Base-by-base conservation (phyloP, 2,888 invertebrate genomes). In the Antheraea yamamai region DNA sequence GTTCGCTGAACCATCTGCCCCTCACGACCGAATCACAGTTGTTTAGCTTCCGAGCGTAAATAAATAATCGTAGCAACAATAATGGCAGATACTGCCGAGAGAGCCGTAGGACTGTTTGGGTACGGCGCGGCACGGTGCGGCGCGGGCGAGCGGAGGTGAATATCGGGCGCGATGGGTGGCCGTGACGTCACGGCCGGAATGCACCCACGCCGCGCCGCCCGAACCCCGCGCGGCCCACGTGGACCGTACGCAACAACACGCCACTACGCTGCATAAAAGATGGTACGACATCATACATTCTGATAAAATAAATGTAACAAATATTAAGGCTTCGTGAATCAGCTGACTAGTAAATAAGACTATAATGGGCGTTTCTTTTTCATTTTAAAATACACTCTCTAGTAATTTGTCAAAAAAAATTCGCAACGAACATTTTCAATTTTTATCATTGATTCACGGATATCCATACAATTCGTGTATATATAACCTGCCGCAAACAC, bases 151-250 rank as follows among this genome's bases (percentile, higher is more conserved):
- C 87, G 85, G 86, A 90, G 92, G 92, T 92, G 94, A 92, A 92
- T 91, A 92, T 90, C 91, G 91, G 84, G 88, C 93, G 90, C 90
- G 81, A 90, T 95, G 95, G 95, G 95, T 94, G 95, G 94, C 88
- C 95, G 91, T 95, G 95, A 95, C 95, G 95, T 95, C 95, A 95
- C 92, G 89, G 87, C 82, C 91, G 93, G 94, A 95, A 95, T 95
- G 94, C 90, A 93, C 90, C 90, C 88, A 90, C 90, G 88, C 88
- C 85, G 82, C 89, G 30, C 79, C 61, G 61, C 82, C 80, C 82
- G 77, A 75, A 76, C 79, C 81, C 77, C 80, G 78, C 82, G 75
- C 87, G 83, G 79, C 88, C 89, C 89, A 92, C 94, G 92, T 93
- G 92, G 89, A 88, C 84, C 87, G 88, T 91, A 91, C 91, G 91